Conservation (phyloP, 2,888 invertebrate species). For the Troilus luridus region DNA sequence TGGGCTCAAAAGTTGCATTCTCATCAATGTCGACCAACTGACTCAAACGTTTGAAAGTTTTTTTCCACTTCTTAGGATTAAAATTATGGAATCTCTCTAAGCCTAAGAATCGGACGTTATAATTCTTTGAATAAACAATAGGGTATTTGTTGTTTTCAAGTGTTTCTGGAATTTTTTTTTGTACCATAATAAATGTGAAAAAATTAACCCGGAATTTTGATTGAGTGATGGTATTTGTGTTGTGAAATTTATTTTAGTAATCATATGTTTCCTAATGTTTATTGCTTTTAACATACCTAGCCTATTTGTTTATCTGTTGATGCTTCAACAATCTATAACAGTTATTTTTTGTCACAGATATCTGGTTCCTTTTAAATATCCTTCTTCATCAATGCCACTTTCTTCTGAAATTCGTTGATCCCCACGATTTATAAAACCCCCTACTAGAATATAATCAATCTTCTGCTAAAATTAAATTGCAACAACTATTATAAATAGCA, state of each 20-base stretch:
- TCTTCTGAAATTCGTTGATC: no score
- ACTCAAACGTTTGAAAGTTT: not conserved
- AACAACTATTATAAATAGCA: no score
- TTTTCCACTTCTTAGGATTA: slow-evolving; percentile 88
- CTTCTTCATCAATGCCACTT: no score
- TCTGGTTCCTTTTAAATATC: no score
- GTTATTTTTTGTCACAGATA: no score
- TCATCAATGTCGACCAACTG: slow-evolving; percentile 73
- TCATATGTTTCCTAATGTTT: not conserved
- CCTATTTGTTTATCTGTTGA: not conserved
- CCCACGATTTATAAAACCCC: no score
- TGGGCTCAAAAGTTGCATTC: slow-evolving; percentile 77
- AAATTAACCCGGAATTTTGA: not conserved
- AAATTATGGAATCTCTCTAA: slow-evolving; percentile 90
- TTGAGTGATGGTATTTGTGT: not conserved
- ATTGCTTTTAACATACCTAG: not conserved
- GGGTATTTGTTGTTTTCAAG: slow-evolving; percentile 74
- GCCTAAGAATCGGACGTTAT: slow-evolving; percentile 86
- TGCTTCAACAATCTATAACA: not conserved
- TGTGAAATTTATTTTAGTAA: not conserved
- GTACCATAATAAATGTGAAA: not conserved
- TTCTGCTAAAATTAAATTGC: no score
- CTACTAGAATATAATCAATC: no score
- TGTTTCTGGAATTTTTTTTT: not conserved
- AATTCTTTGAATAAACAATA: slow-evolving; percentile 82